These are phyloP conservation scores for Scomber colias DNA, from an alignment of 2,113 vertebrate species.

Conservation along the genomic window DNA sequence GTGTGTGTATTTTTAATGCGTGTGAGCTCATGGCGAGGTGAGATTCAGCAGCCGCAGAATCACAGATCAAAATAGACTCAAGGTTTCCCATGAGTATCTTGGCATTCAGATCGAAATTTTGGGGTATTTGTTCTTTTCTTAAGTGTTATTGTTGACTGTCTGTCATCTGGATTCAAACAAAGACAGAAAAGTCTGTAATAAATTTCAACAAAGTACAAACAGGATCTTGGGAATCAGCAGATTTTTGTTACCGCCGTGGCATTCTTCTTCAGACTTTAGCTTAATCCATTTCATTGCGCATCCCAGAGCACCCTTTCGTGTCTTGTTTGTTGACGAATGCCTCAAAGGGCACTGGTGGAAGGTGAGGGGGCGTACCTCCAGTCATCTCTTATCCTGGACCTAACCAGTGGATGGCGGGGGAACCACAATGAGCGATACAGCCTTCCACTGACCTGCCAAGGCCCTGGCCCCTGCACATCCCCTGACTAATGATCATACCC, in stretches of 20 bases:
- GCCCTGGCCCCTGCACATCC: conserved; percentile 54
- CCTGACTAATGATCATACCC: conserved; percentile 76
- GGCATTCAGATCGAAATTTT: conserved; percentile 15
- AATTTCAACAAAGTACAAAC: conserved; percentile 17
- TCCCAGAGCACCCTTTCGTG: background rate
- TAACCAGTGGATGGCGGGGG: conserved; percentile 28
- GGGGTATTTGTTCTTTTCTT: conserved; percentile 11
- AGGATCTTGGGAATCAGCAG: conserved; percentile 10
- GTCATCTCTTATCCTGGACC: conserved; percentile 72
- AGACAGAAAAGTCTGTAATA: conserved; percentile 12
- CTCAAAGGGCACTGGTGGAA: conserved; percentile 44
- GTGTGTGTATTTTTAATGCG: conserved; percentile 39
- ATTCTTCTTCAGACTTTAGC: conserved; percentile 22
- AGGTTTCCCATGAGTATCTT: conserved; percentile 26
- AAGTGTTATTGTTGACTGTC: conserved; percentile 9
- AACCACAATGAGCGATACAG: conserved; percentile 42
- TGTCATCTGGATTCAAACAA: conserved; percentile 21
- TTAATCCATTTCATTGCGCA: conserved; percentile 43
- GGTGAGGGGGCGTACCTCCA: conserved; percentile 64
- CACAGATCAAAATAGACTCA: conserved; percentile 15
- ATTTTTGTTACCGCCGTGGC: conserved; percentile 14
- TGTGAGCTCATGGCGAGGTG: conserved; percentile 35
- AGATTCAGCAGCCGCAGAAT: conserved; percentile 14
- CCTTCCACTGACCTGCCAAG: conserved; percentile 68
- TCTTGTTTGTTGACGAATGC: conserved; percentile 56